Percentiles rank a stretch among this genome's conserved stretches.
Evolutionary conservation across 1,140 invertebrate species (phyloP).

Genomic region (Penaeus chinensis): DNA sequence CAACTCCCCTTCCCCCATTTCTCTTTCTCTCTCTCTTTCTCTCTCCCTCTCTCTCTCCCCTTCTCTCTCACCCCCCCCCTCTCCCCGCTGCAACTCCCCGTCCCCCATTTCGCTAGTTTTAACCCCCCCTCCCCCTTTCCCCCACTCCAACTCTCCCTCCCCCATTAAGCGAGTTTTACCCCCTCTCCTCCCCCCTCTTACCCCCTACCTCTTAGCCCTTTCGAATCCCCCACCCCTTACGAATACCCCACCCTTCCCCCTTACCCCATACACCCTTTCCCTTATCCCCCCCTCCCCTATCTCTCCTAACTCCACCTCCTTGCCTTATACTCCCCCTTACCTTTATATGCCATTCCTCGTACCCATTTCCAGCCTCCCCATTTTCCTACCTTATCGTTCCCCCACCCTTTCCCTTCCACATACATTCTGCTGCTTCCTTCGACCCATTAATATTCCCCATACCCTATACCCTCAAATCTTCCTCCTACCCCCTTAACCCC

Average conservation of each 20-base stretch:
- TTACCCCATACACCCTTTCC: not conserved
- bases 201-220: not conserved
- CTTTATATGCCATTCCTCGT: too few relatives aligned
- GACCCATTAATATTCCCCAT: too few relatives aligned
- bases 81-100: not conserved
- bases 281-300: not conserved
- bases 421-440: too few relatives aligned
- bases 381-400: too few relatives aligned
- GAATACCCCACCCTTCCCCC: not conserved
- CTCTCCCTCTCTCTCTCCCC: not conserved
- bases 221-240: too few relatives aligned
- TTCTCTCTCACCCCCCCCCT: not conserved
- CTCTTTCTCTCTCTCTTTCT: not conserved
- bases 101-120: not conserved
- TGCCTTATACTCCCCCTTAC: too few relatives aligned
- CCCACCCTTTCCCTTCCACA: too few relatives aligned
- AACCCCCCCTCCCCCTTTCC: not conserved
- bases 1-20: not conserved
- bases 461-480: too few relatives aligned
- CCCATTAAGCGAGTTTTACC: not conserved
- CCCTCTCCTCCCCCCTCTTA: not conserved
- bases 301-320: too few relatives aligned
- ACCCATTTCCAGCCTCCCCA: too few relatives aligned
- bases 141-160: not conserved
- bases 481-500: too few relatives aligned